phyloP scores from a whole-genome alignment of 92 coral and sea anemone genomes.

The Heteractis magnifica region DNA sequence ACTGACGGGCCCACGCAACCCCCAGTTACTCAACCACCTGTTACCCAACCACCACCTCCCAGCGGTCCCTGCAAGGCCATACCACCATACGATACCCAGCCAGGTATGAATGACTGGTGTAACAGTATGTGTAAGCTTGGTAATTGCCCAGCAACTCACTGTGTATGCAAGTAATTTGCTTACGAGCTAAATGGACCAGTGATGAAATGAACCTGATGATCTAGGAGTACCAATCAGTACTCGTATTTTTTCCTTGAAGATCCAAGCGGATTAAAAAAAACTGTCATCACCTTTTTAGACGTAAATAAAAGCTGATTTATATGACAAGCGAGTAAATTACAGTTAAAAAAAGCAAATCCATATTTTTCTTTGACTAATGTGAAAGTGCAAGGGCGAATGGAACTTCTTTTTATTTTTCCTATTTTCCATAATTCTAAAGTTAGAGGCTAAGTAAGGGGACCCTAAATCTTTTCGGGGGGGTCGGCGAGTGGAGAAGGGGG shows the following conservation, averaged over 20 bases:
- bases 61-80: slow-evolving; percentile 22
- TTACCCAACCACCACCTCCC: slow-evolving; percentile 29
- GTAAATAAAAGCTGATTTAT: neutral
- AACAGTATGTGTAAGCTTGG: slow-evolving; percentile 33
- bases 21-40: slow-evolving; percentile 18
- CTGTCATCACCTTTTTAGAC: neutral
- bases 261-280: neutral
- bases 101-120: slow-evolving; percentile 55
- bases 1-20: neutral
- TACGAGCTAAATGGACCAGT: neutral
- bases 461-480: too few relatives aligned
- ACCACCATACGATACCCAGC: slow-evolving; percentile 37
- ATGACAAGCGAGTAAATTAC: neutral
- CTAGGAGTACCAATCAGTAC: neutral
- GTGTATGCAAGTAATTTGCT: slow-evolving; percentile 22
- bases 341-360: neutral
- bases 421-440: too few relatives aligned
- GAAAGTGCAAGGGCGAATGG: too few relatives aligned
- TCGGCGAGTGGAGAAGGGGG: too few relatives aligned
- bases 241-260: slow-evolving; percentile 3
- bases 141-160: slow-evolving; percentile 51
- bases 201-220: neutral
- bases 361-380: too few relatives aligned
- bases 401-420: too few relatives aligned
- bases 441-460: too few relatives aligned